Conservation (phyloP, 2,888 invertebrate genomes). For the Spisula subtruncata region DNA sequence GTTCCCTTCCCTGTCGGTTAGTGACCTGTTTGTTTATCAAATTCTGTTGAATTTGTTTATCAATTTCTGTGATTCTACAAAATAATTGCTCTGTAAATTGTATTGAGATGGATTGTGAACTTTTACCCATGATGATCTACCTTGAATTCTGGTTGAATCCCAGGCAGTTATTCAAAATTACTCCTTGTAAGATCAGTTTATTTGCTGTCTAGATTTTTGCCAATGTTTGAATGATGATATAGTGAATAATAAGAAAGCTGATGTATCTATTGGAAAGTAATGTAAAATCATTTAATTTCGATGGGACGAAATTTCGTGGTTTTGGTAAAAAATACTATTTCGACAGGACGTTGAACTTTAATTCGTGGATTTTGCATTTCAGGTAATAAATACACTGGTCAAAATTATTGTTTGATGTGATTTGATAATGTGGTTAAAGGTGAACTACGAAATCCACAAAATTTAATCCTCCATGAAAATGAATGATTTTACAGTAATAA, state of each 20-base stretch:
- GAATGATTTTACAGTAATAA: no score
- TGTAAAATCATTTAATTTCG: no score
- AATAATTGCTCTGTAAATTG: not conserved
- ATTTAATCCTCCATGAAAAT: no score
- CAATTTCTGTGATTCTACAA: not conserved
- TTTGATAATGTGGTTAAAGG: no score
- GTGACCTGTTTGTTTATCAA: not conserved
- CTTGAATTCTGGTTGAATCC: not conserved
- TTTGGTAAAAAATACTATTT: no score
- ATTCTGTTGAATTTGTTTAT: no score
- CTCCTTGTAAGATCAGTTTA: slow-evolving; percentile 7
- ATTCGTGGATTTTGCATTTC: no score
- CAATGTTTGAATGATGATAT: not conserved
- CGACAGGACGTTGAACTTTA: no score
- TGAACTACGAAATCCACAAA: no score
- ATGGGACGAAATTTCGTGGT: no score
- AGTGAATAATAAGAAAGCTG: slow-evolving; percentile 4
- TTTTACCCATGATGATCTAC: not conserved
- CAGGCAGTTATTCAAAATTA: slow-evolving; percentile 17
- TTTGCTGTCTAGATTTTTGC: slow-evolving; percentile 15
- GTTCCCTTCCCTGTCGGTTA: not conserved
- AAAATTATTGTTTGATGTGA: no score
- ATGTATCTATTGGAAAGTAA: not conserved
- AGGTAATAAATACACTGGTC: no score
- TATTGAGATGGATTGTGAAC: not conserved